Evolutionary conservation across 2,113 vertebrate species (phyloP).

Genomic region (Myotis brandtii): DNA sequence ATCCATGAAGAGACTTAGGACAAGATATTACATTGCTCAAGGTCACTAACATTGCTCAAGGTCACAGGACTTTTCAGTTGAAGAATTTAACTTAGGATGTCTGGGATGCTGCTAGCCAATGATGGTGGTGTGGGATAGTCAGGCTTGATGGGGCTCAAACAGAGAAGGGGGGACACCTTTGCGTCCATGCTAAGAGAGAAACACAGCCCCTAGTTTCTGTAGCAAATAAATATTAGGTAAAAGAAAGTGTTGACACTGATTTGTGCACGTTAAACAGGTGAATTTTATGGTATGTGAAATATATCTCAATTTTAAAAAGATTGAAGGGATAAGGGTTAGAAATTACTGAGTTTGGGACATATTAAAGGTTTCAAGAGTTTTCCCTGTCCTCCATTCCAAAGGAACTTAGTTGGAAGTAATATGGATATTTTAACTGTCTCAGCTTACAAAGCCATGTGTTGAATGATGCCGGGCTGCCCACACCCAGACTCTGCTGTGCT

Average conservation of each 20-base stretch:
- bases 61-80: neutral
- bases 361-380: neutral
- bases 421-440: neutral
- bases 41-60: neutral
- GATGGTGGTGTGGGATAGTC: neutral
- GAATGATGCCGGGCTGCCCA: neutral
- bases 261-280: neutral
- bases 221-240: neutral
- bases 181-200: neutral
- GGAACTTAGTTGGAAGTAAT: neutral
- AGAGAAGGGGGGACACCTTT: neutral
- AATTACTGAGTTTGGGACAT: neutral
- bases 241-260: neutral
- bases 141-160: neutral
- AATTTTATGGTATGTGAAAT: neutral
- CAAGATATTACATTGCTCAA: neutral
- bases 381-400: neutral
- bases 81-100: neutral
- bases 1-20: neutral
- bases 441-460: neutral
- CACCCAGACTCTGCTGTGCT: neutral
- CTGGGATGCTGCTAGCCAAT: neutral
- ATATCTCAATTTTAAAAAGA: neutral
- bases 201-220: neutral
- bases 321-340: neutral